A percentile compares a stretch with the other conserved stretches of the same genome.
Conservation (phyloP, 1,140 invertebrate species). For the Daktulosphaira vitifoliae region DNA sequence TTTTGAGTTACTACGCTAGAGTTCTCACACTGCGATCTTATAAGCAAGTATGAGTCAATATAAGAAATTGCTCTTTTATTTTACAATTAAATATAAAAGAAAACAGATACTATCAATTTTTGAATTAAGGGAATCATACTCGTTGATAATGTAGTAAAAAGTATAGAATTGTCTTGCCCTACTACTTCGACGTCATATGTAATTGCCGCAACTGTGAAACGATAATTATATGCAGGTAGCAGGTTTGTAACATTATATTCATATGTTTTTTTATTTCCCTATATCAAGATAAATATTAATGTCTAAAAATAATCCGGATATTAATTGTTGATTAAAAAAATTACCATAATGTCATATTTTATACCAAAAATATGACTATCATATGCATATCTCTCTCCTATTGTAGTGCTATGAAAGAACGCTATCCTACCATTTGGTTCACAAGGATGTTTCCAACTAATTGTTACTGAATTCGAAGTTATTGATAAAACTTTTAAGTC, state of each 20-base stretch:
- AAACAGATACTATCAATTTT: too few relatives aligned
- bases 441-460: constrained; percentile 11
- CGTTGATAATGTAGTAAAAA: background rate
- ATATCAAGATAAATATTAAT: background rate
- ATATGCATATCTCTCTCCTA: background rate
- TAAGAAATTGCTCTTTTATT: too few relatives aligned
- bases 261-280: constrained; percentile 5
- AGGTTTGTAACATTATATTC: background rate
- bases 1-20: too few relatives aligned
- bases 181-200: background rate
- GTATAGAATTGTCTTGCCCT: constrained; percentile 7
- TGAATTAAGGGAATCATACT: too few relatives aligned
- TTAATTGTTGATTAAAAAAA: too few relatives aligned
- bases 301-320: too few relatives aligned
- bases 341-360: background rate
- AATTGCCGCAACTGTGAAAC: background rate
- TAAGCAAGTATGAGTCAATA: too few relatives aligned
- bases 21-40: too few relatives aligned
- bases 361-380: constrained; percentile 11
- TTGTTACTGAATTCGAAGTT: background rate
- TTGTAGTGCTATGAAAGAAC: background rate
- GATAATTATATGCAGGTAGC: background rate
- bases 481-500: background rate
- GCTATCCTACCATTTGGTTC: constrained; percentile 1
- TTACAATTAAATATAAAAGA: too few relatives aligned